Conservation (phyloP, 2,113 vertebrate species). For the Dipodomys spectabilis region DNA sequence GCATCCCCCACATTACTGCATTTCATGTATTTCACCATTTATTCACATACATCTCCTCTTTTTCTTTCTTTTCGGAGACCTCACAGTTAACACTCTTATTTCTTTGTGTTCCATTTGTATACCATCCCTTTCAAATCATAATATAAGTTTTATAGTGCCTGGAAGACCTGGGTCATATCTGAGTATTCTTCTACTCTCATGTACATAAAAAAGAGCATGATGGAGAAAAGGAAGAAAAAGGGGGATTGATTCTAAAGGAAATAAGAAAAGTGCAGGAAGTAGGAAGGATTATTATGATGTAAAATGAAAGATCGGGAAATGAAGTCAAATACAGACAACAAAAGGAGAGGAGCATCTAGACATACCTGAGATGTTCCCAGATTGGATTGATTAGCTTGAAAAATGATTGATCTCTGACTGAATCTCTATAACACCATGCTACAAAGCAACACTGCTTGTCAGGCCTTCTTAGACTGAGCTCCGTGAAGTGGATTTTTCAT, state of each 20-base stretch:
- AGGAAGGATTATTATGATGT: neutral
- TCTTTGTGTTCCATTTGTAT: neutral
- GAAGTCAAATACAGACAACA: neutral
- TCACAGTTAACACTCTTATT: neutral
- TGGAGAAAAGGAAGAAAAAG: too few species aligned
- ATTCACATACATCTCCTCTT: neutral
- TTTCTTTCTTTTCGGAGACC: neutral
- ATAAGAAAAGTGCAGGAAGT: neutral
- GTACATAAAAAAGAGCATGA: neutral
- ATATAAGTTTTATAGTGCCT: neutral
- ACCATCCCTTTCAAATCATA: neutral
- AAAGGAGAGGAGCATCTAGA: neutral
- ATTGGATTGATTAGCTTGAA: neutral
- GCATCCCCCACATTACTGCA: neutral
- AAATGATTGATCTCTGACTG: neutral
- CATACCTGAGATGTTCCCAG: neutral
- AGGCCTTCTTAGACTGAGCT: too few species aligned
- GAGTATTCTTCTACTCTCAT: too few species aligned
- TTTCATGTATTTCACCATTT: neutral
- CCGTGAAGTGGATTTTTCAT: too few species aligned
- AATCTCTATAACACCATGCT: too few species aligned
- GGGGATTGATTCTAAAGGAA: too few species aligned
- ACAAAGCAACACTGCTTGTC: too few species aligned
- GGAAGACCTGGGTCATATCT: neutral
- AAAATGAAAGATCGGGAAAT: neutral